These are phyloP conservation scores for Masnerella sp. DNA, from an alignment of 2,888 invertebrate species.

Conservation along the genomic window DNA sequence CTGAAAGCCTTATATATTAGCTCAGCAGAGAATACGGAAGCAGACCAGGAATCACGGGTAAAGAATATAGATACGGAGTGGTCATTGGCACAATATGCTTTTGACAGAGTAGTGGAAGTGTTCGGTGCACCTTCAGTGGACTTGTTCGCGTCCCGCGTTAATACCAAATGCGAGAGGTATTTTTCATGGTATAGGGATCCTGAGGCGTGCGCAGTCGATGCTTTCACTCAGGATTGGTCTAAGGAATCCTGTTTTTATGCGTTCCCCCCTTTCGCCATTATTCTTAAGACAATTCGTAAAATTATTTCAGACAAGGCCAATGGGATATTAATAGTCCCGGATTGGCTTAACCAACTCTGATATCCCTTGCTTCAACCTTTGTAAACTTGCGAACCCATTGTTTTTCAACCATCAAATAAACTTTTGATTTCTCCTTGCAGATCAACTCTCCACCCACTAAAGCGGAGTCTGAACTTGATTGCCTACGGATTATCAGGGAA, in stretches of 20 bases:
- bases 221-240: slow-evolving; percentile 1
- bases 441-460: slow-evolving; percentile 57
- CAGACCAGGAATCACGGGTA: neutral
- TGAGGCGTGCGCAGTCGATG: neutral
- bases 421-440: slow-evolving; percentile 63
- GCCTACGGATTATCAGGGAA: slow-evolving; percentile 62
- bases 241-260: slow-evolving; percentile 60
- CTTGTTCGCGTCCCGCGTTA: neutral
- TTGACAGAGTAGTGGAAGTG: neutral
- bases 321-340: slow-evolving; percentile 66
- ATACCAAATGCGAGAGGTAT: slow-evolving; percentile 1
- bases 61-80: slow-evolving; percentile 1
- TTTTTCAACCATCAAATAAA: slow-evolving; percentile 58
- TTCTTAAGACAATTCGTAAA: slow-evolving; percentile 63
- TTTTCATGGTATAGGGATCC: slow-evolving; percentile 3
- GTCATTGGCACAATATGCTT: neutral
- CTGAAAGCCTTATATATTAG: slow-evolving; percentile 3
- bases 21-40: neutral
- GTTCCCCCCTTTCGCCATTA: slow-evolving; percentile 66
- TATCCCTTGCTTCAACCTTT: slow-evolving; percentile 59
- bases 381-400: slow-evolving; percentile 29
- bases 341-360: neutral
- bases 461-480: slow-evolving; percentile 64
- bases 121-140: neutral
- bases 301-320: slow-evolving; percentile 64